A percentile compares a stretch with the other conserved stretches of the same genome.
Conservation (phyloP, 2,888 invertebrate genomes). For the Argynnis bischoffii region DNA sequence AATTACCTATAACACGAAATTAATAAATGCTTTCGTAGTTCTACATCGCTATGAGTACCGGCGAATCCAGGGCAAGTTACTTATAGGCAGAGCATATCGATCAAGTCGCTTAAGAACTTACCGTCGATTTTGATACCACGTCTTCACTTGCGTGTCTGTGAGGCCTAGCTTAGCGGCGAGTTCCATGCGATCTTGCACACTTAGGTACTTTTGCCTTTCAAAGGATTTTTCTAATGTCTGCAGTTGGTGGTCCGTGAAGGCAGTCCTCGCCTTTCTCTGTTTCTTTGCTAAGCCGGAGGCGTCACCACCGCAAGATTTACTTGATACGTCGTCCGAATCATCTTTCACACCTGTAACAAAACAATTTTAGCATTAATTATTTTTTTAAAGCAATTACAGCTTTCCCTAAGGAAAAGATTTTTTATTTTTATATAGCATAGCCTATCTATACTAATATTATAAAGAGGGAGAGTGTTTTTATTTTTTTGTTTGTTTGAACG, state of each 20-base stretch:
- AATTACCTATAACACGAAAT: too few relatives aligned
- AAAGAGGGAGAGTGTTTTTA: too few relatives aligned
- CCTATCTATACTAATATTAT: too few relatives aligned
- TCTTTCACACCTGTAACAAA: slow-evolving; percentile 89
- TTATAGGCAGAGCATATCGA: background rate
- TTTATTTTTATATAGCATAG: too few relatives aligned
- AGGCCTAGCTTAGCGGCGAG: slow-evolving; percentile 97
- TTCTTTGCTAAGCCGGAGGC: slow-evolving; percentile 89
- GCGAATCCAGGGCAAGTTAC: background rate
- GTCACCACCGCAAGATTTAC: slow-evolving; percentile 77
- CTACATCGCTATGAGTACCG: too few relatives aligned
- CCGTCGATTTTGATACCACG: slow-evolving; percentile 99
- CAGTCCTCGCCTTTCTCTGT: slow-evolving; percentile 97
- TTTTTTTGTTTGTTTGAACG: too few relatives aligned
- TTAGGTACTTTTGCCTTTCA: slow-evolving; percentile 97
- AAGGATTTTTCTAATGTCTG: slow-evolving; percentile 98
- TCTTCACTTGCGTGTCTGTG: slow-evolving; percentile 99
- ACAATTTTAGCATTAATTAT: background rate
- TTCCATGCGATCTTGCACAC: slow-evolving; percentile 99
- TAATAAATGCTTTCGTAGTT: too few relatives aligned
- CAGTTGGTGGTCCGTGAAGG: slow-evolving; percentile 99
- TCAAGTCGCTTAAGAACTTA: slow-evolving; percentile 66
- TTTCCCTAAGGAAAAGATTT: too few relatives aligned
- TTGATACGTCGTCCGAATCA: slow-evolving; percentile 88
- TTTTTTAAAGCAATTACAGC: background rate